Evolutionary conservation across 2,113 vertebrate species (phyloP).

Genomic region (Apaloderma vittatum): DNA sequence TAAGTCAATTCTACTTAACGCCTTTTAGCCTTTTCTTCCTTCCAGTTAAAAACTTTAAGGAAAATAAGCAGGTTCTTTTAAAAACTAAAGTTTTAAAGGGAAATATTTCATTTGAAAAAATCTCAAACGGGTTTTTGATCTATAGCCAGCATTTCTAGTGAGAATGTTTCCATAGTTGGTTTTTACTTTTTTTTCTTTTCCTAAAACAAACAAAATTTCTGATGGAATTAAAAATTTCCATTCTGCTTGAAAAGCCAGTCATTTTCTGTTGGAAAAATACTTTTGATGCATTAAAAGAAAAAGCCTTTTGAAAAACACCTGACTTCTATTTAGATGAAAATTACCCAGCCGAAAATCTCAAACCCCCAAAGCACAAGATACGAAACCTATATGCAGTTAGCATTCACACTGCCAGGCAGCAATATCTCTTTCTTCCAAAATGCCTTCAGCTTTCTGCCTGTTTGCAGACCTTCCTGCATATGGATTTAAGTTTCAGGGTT

Average conservation of each 20-base stretch:
- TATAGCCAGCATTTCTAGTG: slow-evolving; percentile 22
- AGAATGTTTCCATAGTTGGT: not conserved
- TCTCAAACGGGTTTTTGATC: not conserved
- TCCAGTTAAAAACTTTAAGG: not conserved
- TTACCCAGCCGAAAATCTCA: slow-evolving; percentile 34
- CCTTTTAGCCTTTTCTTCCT: not conserved
- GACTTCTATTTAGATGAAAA: slow-evolving; percentile 48
- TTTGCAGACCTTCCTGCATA: not conserved
- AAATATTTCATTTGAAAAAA: slow-evolving; percentile 56
- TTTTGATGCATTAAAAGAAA: not conserved
- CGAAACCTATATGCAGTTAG: not conserved
- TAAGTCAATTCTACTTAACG: not conserved
- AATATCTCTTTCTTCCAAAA: slow-evolving; percentile 28
- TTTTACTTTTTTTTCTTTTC: not conserved
- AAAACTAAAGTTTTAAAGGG: not conserved
- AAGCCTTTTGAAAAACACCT: slow-evolving; percentile 35
- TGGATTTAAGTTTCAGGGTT: slow-evolving; percentile 29
- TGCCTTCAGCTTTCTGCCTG: slow-evolving; percentile 20
- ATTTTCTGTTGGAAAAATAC: slow-evolving; percentile 45
- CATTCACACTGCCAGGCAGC: not conserved
- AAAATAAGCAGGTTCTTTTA: not conserved
- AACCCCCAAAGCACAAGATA: not conserved
- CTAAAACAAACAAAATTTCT: slow-evolving; percentile 50
- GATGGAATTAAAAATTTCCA: slow-evolving; percentile 60
- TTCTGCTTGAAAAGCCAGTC: not conserved